These are phyloP conservation scores for Xenopus petersii DNA, from an alignment of 2,797 vertebrate genomes.

Conservation along the genomic window DNA sequence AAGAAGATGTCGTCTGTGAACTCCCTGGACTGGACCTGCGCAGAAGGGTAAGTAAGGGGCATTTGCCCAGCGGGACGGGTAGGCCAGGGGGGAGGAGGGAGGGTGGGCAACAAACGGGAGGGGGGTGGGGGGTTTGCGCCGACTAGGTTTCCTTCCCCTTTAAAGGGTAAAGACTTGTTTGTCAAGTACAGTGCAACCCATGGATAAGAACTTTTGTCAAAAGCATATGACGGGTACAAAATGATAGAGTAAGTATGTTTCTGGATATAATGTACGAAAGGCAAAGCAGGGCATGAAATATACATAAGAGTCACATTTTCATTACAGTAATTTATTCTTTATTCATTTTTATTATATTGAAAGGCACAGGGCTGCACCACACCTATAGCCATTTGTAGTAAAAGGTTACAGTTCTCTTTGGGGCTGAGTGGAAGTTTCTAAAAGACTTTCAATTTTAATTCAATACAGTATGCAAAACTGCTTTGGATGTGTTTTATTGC, in stretches of 20 bases:
- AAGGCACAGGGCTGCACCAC: not conserved
- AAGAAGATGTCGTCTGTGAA: too few relatives aligned
- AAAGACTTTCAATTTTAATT: not conserved
- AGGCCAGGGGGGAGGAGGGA: too few relatives aligned
- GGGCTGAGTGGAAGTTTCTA: not conserved
- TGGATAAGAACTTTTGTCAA: constrained; percentile 64
- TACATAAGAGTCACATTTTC: not conserved
- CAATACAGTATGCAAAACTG: not conserved
- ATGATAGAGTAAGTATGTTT: constrained; percentile 21
- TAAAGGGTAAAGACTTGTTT: constrained; percentile 71
- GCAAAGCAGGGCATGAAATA: not conserved
- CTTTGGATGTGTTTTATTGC: not conserved
- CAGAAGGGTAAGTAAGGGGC: too few relatives aligned
- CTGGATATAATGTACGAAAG: not conserved
- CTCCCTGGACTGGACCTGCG: too few relatives aligned
- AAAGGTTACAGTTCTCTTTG: not conserved
- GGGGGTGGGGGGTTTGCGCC: too few relatives aligned
- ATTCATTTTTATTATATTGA: not conserved
- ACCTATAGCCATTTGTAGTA: not conserved
- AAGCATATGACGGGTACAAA: constrained; percentile 52
- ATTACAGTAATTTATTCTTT: too few relatives aligned
- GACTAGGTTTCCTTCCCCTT: too few relatives aligned
- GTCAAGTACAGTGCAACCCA: constrained; percentile 65
- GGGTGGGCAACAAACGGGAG: too few relatives aligned
- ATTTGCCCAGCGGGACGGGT: too few relatives aligned